These are phyloP conservation scores for Dendronephthya gigantea DNA, from an alignment of 64 coral and sea anemone genomes.

Conservation along the genomic window DNA sequence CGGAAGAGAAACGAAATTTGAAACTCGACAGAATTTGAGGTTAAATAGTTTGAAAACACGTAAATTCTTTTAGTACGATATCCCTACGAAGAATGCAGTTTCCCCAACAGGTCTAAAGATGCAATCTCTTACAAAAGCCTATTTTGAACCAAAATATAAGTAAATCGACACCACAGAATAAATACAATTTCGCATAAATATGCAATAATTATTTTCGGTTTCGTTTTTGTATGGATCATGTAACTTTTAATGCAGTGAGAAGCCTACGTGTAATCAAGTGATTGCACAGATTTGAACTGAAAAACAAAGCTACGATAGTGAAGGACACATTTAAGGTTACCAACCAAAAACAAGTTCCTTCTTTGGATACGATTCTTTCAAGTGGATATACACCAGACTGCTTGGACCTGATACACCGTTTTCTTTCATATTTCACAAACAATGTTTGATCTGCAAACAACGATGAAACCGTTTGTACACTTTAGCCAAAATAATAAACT, in stretches of 20 bases:
- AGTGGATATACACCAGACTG: background rate
- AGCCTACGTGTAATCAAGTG: background rate
- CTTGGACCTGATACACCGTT: background rate
- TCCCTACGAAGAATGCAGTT: background rate
- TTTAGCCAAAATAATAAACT: background rate
- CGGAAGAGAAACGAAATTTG: background rate
- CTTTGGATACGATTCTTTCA: conserved; percentile 7
- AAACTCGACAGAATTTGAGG: background rate
- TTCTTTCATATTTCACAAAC: background rate
- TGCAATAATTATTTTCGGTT: background rate
- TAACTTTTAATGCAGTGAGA: background rate
- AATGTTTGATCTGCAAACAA: background rate
- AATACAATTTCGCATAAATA: background rate
- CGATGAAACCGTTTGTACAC: background rate
- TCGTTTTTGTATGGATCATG: background rate
- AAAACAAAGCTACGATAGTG: background rate
- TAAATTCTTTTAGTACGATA: background rate
- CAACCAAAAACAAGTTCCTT: background rate
- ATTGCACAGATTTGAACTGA: background rate
- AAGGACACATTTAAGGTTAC: background rate
- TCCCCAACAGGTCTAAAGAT: too few species aligned
- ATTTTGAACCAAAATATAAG: background rate
- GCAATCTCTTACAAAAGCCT: too few species aligned
- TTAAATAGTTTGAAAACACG: background rate
- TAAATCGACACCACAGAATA: background rate